phyloP scores from a whole-genome alignment of 1,140 invertebrate species.

The Telenomus remus region DNA sequence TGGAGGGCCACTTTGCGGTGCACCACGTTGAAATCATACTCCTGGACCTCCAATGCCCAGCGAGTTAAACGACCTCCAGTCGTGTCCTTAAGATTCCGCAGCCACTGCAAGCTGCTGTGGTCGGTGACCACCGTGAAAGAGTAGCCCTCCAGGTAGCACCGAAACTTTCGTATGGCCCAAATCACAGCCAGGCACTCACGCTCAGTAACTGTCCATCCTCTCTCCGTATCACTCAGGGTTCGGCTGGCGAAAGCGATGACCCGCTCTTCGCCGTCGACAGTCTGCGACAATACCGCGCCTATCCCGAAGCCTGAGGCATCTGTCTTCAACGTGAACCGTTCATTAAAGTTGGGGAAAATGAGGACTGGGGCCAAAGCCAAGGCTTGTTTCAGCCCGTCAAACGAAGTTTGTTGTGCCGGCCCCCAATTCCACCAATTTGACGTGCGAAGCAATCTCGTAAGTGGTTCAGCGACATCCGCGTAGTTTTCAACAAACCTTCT shows the following conservation, averaged over 20 bases:
- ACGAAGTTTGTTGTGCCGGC: slow-evolving; percentile 1
- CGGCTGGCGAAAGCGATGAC: slow-evolving; percentile 66
- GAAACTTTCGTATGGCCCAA: slow-evolving; percentile 2
- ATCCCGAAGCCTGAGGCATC: slow-evolving; percentile 53
- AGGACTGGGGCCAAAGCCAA: slow-evolving; percentile 22
- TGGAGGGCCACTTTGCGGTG: neutral
- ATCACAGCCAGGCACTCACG: slow-evolving; percentile 15
- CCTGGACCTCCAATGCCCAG: slow-evolving; percentile 1
- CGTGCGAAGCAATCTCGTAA: too few species aligned
- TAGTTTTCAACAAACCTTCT: too few species aligned
- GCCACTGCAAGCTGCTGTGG: neutral
- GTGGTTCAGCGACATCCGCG: too few species aligned
- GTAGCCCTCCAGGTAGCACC: slow-evolving; percentile 1
- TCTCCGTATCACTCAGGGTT: slow-evolving; percentile 8
- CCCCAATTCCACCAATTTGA: too few species aligned
- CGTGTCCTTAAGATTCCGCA: neutral
- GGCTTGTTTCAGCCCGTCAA: slow-evolving; percentile 1
- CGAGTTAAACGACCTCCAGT: neutral
- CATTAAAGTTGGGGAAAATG: too few species aligned
- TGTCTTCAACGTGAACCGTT: slow-evolving; percentile 49
- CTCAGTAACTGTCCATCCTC: slow-evolving; percentile 16
- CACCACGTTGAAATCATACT: neutral
- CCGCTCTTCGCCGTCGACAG: slow-evolving; percentile 13
- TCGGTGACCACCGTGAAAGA: neutral
- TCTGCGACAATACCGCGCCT: slow-evolving; percentile 55